Conservation (phyloP, 2,888 invertebrate genomes). For the Lasioglossum lativentre region DNA sequence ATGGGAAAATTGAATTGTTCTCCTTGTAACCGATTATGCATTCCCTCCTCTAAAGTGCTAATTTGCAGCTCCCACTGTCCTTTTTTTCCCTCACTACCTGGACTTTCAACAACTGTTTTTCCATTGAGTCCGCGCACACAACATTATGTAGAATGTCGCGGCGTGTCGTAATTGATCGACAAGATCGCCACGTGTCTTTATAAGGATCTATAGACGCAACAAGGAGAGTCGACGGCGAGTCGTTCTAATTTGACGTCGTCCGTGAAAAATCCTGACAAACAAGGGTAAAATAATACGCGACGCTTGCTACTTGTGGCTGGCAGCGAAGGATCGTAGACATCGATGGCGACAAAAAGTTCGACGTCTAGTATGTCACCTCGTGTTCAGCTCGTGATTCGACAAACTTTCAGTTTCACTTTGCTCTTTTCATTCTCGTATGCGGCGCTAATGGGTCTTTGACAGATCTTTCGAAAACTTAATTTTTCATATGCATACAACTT, state of each 20-base stretch:
- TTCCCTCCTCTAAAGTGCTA: background rate
- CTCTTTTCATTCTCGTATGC: background rate
- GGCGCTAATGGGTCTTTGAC: background rate
- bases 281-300: constrained; percentile 31
- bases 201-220: constrained; percentile 52
- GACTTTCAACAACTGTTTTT: constrained; percentile 13
- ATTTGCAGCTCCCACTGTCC: background rate
- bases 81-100: background rate
- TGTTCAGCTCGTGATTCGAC: constrained; percentile 2
- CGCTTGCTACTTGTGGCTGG: background rate
- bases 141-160: constrained; percentile 30
- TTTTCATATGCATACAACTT: background rate
- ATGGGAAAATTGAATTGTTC: constrained; percentile 20
- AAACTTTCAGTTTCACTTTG: background rate
- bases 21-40: background rate
- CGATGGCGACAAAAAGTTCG: constrained; percentile 17
- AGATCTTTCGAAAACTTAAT: background rate
- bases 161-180: constrained; percentile 37
- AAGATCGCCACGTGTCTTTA: constrained; percentile 51
- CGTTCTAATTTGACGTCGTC: constrained; percentile 57
- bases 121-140: constrained; percentile 11
- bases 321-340: constrained; percentile 7
- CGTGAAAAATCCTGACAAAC: constrained; percentile 48
- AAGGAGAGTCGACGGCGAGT: constrained; percentile 39
- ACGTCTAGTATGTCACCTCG: background rate